Evolutionary conservation across 2,888 invertebrate genomes (phyloP), one percentile per base, ranked within the genome.

Genomic region (Apomyelois bistriatella): DNA sequence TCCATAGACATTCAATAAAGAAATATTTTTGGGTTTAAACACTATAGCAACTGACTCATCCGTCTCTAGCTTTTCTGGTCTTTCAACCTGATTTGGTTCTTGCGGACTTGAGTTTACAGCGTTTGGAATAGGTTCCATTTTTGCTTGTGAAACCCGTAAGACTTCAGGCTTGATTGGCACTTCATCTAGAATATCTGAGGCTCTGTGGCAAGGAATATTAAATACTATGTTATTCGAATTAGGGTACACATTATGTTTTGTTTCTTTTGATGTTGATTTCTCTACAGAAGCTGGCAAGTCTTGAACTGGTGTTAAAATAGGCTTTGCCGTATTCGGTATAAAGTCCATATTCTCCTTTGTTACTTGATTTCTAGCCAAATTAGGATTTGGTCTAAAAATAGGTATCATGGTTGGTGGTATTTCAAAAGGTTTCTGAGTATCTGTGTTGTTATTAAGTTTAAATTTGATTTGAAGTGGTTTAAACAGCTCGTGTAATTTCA

Each of bases 21-120:
- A 67, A 50, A 79, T 64, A 1, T 69, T 71, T 65, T 75, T 75
- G 0, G 80, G 74, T n/a, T 76, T 77, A 42, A 73, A 72, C 7
- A 77, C 43, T 42, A 79, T 64, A 3, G 72, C 67, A 4, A 80
- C 52, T 4, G 70, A 59, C 28, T 72, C 66, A 10, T 70, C 69
- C 0, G 64, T 57, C 30, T 77, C 68, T 8, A 60, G 61, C 28
- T 49, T 65, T 42, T 66, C 51, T 15, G 65, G 61, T 48, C 65
- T 60, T 35, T 65, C 63, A 6, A 56, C 55, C 5, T 64, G 48
- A 10, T 57, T 55, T 5, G 62, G 53, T 47, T 62, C 62, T 16
- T 65, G 64, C 1, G 63, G 58, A 60, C 57, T 59, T 2, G 62
- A 13, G 42, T 58, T 63, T 64, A 57, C n/a, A 0, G 46, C 55